Evolutionary conservation across 2,113 vertebrate genomes (phyloP).

Genomic region (Ophthalmolycus amberensis): DNA sequence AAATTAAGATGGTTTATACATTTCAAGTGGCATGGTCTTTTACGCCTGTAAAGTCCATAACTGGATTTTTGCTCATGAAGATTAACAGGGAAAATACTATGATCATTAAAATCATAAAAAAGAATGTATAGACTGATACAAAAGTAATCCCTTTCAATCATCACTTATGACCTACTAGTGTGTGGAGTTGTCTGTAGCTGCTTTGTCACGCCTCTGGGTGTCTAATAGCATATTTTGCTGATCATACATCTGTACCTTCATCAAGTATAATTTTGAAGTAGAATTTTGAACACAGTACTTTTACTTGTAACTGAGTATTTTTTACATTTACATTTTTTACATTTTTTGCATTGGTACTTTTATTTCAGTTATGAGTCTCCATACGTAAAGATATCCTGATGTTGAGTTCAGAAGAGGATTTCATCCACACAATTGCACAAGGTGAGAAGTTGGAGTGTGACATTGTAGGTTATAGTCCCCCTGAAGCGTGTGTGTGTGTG

Average conservation of each 20-base stretch:
- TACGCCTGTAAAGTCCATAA: not conserved
- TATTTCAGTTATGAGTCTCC: not conserved
- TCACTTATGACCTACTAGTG: too few species aligned
- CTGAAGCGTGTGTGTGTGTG: not conserved
- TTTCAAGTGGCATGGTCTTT: not conserved
- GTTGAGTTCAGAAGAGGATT: not conserved
- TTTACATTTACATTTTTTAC: not conserved
- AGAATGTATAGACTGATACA: too few species aligned
- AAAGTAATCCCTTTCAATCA: too few species aligned
- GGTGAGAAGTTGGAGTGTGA: not conserved
- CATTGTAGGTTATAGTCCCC: too few species aligned
- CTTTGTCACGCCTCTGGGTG: not conserved
- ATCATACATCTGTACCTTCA: not conserved
- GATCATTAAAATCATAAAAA: not conserved
- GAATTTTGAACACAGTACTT: not conserved
- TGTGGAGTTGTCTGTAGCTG: not conserved
- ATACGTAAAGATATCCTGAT: not conserved
- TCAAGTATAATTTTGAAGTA: not conserved
- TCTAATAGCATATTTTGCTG: not conserved
- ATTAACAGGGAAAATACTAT: not conserved
- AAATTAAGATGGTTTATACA: not conserved
- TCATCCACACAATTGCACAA: not conserved
- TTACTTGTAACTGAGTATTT: not conserved
- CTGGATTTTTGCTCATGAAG: not conserved
- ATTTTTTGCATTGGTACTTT: not conserved